phyloP scores from a whole-genome alignment of 2,888 invertebrate genomes.

The Chloroclystis v-ata region DNA sequence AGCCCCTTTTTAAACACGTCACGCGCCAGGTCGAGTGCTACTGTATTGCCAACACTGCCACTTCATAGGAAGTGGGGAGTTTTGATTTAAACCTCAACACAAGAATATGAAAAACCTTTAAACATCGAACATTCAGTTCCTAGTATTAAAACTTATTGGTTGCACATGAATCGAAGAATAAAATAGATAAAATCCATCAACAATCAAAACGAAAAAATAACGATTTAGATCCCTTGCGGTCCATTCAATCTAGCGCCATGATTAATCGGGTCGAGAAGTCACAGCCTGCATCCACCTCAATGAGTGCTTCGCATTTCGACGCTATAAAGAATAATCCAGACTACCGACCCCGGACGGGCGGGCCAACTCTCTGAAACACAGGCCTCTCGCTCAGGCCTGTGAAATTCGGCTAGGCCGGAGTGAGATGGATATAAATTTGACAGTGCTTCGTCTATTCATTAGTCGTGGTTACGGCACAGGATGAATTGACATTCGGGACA shows the following conservation, averaged over 20 bases:
- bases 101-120: too few relatives aligned
- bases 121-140: too few relatives aligned
- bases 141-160: too few relatives aligned
- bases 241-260: slow-evolving; percentile 40
- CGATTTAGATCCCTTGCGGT: slow-evolving; percentile 10
- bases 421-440: slow-evolving; percentile 55
- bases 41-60: slow-evolving; percentile 54
- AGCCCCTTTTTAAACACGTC: slow-evolving; percentile 56
- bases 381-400: slow-evolving; percentile 52
- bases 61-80: slow-evolving; percentile 2
- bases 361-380: slow-evolving; percentile 47
- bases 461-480: slow-evolving; percentile 68
- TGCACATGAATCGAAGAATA: slow-evolving; percentile 4
- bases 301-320: slow-evolving; percentile 71
- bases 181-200: too few relatives aligned
- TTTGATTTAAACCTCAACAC: neutral
- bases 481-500: slow-evolving; percentile 75
- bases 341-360: slow-evolving; percentile 52
- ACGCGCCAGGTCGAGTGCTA: slow-evolving; percentile 55
- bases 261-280: slow-evolving; percentile 70
- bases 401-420: slow-evolving; percentile 39
- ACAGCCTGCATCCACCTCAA: slow-evolving; percentile 69
- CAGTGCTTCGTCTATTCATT: slow-evolving; percentile 69
- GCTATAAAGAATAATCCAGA: slow-evolving; percentile 73
- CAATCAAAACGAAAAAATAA: slow-evolving; percentile 4